Evolutionary conservation across 2,888 invertebrate genomes (phyloP).

Genomic region (Tipula confusa): DNA sequence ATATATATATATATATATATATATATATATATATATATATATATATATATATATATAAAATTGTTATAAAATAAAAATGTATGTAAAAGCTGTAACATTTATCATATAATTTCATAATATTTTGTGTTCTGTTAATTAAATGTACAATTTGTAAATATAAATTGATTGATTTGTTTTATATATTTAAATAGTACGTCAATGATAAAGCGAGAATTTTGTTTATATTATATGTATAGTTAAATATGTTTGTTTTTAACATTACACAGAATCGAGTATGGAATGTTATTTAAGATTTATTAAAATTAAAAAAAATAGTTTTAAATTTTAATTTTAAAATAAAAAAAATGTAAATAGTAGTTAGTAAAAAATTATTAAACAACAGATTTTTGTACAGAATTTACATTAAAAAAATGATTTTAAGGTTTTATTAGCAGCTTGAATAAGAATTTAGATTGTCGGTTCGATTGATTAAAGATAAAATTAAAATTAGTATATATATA

Average conservation of each 20-base stretch:
- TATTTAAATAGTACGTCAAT: background rate
- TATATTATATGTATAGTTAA: background rate
- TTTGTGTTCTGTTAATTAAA: background rate
- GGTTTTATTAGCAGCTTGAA: background rate
- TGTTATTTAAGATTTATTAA: background rate
- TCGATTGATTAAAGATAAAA: background rate
- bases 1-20: background rate
- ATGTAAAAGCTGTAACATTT: background rate
- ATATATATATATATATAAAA: background rate
- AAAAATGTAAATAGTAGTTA: background rate
- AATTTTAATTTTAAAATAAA: background rate
- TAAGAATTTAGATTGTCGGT: background rate
- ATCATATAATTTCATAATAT: background rate
- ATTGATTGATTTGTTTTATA: background rate
- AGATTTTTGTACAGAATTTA: constrained; percentile 20
- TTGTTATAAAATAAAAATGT: background rate
- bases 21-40: background rate
- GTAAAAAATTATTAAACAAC: background rate
- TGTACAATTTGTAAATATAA: background rate
- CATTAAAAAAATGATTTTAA: background rate
- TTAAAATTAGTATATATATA: too few relatives aligned
- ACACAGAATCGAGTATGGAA: background rate
- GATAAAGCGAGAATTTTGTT: background rate
- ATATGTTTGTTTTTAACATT: background rate
- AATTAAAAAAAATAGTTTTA: too few relatives aligned